Percentiles rank a stretch among this genome's conserved stretches.
Evolutionary conservation across 2,888 invertebrate genomes (phyloP).

Genomic region (Andrena flavipes): DNA sequence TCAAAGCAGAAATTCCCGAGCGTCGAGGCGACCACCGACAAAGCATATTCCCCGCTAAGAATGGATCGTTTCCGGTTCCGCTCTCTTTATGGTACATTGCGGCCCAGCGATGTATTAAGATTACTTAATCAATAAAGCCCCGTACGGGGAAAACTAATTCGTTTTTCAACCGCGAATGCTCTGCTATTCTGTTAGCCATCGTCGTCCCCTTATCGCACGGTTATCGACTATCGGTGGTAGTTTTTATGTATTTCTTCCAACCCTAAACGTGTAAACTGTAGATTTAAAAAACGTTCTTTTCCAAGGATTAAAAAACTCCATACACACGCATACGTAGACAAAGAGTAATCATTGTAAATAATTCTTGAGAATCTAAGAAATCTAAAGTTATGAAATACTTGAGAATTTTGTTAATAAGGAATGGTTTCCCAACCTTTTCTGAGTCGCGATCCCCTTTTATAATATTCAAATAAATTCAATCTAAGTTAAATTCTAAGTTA

Average conservation of each 20-base stretch:
- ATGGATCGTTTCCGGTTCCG: conserved; percentile 85
- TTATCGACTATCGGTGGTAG: conserved; percentile 1
- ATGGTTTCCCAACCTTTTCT: too few relatives aligned
- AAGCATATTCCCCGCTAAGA: conserved; percentile 85
- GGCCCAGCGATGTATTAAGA: conserved; percentile 85
- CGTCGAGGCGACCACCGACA: conserved; percentile 80
- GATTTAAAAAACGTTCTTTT: neutral
- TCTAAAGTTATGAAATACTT: too few relatives aligned
- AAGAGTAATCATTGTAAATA: conserved; percentile 4
- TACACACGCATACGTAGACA: neutral
- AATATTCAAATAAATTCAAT: too few relatives aligned
- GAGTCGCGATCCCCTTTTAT: too few relatives aligned
- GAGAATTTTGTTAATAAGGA: too few relatives aligned
- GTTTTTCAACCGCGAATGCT: conserved; percentile 73
- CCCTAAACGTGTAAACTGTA: too few relatives aligned
- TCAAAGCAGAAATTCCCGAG: conserved; percentile 83
- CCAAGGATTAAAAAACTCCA: neutral
- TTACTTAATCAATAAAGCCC: conserved; percentile 84
- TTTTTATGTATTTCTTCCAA: too few relatives aligned
- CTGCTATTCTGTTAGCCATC: conserved; percentile 18
- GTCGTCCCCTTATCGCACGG: conserved; percentile 24
- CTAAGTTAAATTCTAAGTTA: too few relatives aligned
- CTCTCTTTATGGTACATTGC: conserved; percentile 85
- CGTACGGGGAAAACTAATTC: conserved; percentile 80
- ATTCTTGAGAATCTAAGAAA: too few relatives aligned